Conservation (phyloP, 37 sponge, comb jelly and placozoan genomes). For the Hormiphora californensis region DNA sequence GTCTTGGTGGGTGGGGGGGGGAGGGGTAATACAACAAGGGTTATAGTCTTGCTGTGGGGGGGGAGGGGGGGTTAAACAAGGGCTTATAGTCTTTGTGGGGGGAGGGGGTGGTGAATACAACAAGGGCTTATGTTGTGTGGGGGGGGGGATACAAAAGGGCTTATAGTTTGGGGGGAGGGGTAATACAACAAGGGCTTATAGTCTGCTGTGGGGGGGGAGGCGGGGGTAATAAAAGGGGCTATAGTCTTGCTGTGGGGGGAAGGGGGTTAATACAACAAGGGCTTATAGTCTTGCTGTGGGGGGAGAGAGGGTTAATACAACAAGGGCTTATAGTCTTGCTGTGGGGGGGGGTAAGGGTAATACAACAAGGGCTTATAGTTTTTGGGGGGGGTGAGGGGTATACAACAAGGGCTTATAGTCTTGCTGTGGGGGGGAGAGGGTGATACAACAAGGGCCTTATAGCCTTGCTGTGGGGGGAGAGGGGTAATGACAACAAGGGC, state of each 20-base stretch:
- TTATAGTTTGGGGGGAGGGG: not conserved
- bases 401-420: not conserved
- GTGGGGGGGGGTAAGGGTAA: not conserved
- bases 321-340: not conserved
- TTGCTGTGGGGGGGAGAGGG: not conserved
- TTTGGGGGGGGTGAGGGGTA: not conserved
- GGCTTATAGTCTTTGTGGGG: not conserved
- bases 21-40: not conserved
- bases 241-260: not conserved
- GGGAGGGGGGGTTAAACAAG: not conserved
- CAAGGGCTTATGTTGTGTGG: not conserved
- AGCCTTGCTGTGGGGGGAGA: not conserved
- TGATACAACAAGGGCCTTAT: not conserved
- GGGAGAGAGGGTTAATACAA: not conserved
- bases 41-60: not conserved
- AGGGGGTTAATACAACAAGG: not conserved
- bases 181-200: not conserved
- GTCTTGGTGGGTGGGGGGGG: not conserved
- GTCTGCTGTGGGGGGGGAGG: not conserved
- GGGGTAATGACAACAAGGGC: not conserved
- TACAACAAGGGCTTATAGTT: not conserved
- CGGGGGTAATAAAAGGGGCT: not conserved
- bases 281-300: not conserved
- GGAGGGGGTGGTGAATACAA: not conserved
- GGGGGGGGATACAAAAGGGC: too few species aligned